Evolutionary conservation across 1,140 invertebrate genomes (phyloP), one percentile per base, ranked within the genome.

Genomic region (Caenorhabditis brenneri): DNA sequence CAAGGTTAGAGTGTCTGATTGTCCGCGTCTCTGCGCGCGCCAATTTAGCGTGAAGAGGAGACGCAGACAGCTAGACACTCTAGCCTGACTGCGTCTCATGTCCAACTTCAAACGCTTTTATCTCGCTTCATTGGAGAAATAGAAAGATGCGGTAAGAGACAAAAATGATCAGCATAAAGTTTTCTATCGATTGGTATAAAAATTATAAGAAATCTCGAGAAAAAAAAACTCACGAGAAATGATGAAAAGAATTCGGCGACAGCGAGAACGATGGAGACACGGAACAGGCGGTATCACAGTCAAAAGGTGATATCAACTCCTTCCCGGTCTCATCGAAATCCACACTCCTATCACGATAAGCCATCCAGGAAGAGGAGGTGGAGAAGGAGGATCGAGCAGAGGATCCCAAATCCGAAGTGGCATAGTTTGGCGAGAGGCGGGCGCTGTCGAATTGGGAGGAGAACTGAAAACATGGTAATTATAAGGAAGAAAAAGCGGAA

Each of bases 381-480:
- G 84, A 82, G 27, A 85, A 90, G 15, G 86, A 88, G 27, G 65
- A 83, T 19, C 89, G 80, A 5, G 89, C 90, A 58, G 81, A 85
- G 15, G 86, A 88, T 10, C 89, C 89, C 29, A 90, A 55, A 80
- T 90, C 89, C n/a, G 85, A 87, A 9, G 89, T 90, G 7, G 90
- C 84, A 82, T 90, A 90, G 22, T 86, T 86, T 12, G 90, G 90
- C 1, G 83, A 79, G 19, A 89, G 55, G 10, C 89, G 90, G 19
- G 86, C 88, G 79, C 86, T 84, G 29, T 80, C 65, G 81, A 88
- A 91, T 33, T 86, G 86, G 10, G 88, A 87, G 49, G 86, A 85
- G 48, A 90, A 79, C 88, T 89, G 84, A 83, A 89, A 91, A 33
- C 49, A 31, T n/a, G n/a, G n/a, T n/a, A n/a, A n/a, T n/a, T n/a